A percentile compares a stretch with the other conserved stretches of the same genome.
These are phyloP conservation scores for Melipona quadrifasciata DNA, from an alignment of 1,140 invertebrate species.

Conservation along the genomic window DNA sequence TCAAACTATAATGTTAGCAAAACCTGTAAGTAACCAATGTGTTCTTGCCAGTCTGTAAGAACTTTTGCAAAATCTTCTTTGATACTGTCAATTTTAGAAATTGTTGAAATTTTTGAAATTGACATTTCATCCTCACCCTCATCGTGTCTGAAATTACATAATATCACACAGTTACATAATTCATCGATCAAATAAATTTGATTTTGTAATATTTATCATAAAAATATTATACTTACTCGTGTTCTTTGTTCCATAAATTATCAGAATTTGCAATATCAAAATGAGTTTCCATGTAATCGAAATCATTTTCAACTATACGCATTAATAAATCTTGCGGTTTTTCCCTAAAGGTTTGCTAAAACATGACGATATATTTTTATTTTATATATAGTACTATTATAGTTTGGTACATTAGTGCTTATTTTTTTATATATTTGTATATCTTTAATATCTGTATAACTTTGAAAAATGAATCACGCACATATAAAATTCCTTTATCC, in stretches of 20 bases:
- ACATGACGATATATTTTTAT: constrained; percentile 18
- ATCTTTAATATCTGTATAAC: neutral
- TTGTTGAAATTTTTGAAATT: constrained; percentile 64
- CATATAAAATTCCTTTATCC: neutral
- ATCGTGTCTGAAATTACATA: constrained; percentile 63
- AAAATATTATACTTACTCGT: constrained; percentile 64
- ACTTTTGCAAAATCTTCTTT: constrained; percentile 80
- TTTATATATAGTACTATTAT: neutral
- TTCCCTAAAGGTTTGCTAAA: constrained; percentile 65
- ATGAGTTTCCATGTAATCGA: constrained; percentile 68
- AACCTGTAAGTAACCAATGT: constrained; percentile 77
- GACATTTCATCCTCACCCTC: constrained; percentile 70
- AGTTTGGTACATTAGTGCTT: too few relatives aligned
- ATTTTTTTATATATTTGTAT: too few relatives aligned
- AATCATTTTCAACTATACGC: constrained; percentile 70
- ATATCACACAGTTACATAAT: neutral
- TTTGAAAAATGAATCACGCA: neutral
- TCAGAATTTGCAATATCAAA: constrained; percentile 59
- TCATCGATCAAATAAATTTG: constrained; percentile 6
- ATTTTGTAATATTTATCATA: neutral
- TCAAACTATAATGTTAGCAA: neutral
- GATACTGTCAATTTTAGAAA: constrained; percentile 70
- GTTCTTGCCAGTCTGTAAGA: constrained; percentile 79
- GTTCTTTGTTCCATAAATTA: constrained; percentile 70
- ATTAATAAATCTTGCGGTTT: constrained; percentile 67